Evolutionary conservation across 2,888 invertebrate genomes (phyloP).

Genomic region (Gibbula magus): DNA sequence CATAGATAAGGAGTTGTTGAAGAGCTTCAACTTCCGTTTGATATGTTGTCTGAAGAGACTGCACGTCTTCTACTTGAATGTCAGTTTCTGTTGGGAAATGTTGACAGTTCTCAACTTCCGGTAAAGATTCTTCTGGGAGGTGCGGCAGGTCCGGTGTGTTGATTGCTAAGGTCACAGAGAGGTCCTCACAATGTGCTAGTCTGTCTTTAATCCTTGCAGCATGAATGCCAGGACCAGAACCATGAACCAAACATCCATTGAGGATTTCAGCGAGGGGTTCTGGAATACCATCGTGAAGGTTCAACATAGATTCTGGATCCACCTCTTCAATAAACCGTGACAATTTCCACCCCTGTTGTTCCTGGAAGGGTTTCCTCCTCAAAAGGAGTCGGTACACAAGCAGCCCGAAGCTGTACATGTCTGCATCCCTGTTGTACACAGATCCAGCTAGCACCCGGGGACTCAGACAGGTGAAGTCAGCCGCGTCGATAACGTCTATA

Average conservation of each 20-base stretch:
- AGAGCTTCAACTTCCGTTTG: too few species aligned
- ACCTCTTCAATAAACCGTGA: slow-evolving; percentile 45
- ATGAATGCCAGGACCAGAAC: neutral
- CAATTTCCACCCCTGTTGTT: slow-evolving; percentile 41
- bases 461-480: slow-evolving; percentile 63
- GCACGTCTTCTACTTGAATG: too few species aligned
- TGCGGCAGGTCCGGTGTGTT: too few species aligned
- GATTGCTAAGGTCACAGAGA: too few species aligned
- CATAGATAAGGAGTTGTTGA: too few species aligned
- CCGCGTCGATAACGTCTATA: slow-evolving; percentile 42
- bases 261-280: slow-evolving; percentile 29
- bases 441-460: slow-evolving; percentile 66
- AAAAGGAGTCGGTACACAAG: slow-evolving; percentile 50
- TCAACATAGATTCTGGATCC: slow-evolving; percentile 51
- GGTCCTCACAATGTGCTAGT: too few species aligned
- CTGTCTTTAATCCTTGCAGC: too few species aligned
- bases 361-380: slow-evolving; percentile 22
- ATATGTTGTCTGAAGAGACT: too few species aligned
- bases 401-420: slow-evolving; percentile 63
- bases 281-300: slow-evolving; percentile 7
- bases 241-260: slow-evolving; percentile 28
- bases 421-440: slow-evolving; percentile 57
- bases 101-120: too few species aligned
- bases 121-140: too few species aligned
- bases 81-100: too few species aligned